Evolutionary conservation across 2,113 vertebrate species (phyloP).

Genomic region (Ursus arctos): DNA sequence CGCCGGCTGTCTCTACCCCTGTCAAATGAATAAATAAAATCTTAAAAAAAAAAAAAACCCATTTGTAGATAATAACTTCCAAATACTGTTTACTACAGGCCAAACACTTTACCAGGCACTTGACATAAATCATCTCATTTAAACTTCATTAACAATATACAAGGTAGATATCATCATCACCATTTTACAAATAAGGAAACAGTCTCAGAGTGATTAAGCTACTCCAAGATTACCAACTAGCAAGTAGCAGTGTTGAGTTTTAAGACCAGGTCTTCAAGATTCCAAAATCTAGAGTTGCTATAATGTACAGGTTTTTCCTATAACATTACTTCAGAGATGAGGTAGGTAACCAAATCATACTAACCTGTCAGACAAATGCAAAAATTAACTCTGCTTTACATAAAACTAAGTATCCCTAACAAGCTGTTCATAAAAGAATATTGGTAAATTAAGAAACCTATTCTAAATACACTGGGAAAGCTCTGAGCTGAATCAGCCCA

Average conservation of each 20-base stretch:
- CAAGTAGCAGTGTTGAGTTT: neutral
- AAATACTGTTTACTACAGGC: conserved; percentile 34
- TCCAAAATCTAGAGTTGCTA: neutral
- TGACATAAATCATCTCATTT: conserved; percentile 49
- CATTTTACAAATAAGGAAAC: conserved; percentile 42
- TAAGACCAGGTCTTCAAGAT: neutral
- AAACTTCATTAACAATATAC: conserved; percentile 42
- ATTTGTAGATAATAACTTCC: conserved; percentile 31
- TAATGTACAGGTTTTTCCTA: neutral
- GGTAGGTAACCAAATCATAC: neutral
- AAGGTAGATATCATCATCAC: neutral
- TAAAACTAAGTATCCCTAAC: neutral
- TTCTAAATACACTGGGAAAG: conserved; percentile 49
- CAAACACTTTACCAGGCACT: neutral
- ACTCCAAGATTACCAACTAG: neutral
- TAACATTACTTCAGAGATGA: conserved; percentile 29
- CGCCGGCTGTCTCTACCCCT: too few relatives aligned
- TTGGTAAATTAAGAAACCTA: neutral
- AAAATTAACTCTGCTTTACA: neutral
- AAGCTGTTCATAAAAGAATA: conserved; percentile 30
- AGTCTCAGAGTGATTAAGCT: neutral
- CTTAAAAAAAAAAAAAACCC: neutral
- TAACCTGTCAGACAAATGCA: neutral
- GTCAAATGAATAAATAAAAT: too few relatives aligned
- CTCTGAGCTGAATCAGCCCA: neutral